Evolutionary conservation across 2,797 vertebrate species (phyloP).

Genomic region (Pelobates cultripes): DNA sequence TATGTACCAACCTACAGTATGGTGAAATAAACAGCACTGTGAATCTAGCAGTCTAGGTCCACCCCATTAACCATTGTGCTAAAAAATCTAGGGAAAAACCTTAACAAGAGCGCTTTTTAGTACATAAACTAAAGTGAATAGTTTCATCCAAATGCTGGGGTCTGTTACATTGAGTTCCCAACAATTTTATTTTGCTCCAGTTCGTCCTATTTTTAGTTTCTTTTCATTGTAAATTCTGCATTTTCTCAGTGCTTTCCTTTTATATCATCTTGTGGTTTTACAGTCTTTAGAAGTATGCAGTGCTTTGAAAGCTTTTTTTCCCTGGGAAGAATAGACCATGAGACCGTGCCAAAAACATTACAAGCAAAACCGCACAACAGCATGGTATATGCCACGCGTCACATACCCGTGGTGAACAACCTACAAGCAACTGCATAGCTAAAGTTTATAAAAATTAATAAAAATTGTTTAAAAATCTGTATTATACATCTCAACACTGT

Average conservation of each 20-base stretch:
- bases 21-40: too few relatives aligned
- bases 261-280: constrained; percentile 62
- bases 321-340: constrained; percentile 56
- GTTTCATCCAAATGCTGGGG: constrained; percentile 5
- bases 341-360: constrained; percentile 64
- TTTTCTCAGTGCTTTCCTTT: constrained; percentile 61
- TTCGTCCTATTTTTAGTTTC: constrained; percentile 55
- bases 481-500: constrained; percentile 31
- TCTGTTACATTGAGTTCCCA: constrained; percentile 17
- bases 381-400: constrained; percentile 58
- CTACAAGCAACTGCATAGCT: constrained; percentile 46
- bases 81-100: too few relatives aligned
- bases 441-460: constrained; percentile 7
- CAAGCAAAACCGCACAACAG: constrained; percentile 62
- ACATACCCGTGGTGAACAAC: constrained; percentile 55
- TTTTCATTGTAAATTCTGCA: constrained; percentile 60
- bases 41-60: too few relatives aligned
- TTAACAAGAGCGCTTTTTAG: too few relatives aligned
- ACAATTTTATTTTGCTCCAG: constrained; percentile 23
- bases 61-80: too few relatives aligned
- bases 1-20: too few relatives aligned
- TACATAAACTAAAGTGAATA: neutral
- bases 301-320: constrained; percentile 46
- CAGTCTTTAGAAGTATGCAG: constrained; percentile 58
- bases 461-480: constrained; percentile 32